A percentile compares a stretch with the other conserved stretches of the same genome.
Conservation (phyloP, 2,113 vertebrate species). For the Strigops habroptila region DNA sequence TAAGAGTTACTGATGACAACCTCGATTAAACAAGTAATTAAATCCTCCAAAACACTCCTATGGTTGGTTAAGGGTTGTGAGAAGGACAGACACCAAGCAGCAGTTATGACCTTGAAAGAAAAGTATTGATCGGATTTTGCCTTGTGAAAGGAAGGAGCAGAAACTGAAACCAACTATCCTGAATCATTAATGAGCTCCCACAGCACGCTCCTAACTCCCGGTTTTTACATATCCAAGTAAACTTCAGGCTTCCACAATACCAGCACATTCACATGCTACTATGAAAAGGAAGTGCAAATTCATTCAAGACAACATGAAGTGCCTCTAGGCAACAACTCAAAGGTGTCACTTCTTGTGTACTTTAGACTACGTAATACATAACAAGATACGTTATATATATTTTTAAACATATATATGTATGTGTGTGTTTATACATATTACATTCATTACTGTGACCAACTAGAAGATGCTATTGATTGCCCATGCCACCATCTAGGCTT, state of each 20-base stretch:
- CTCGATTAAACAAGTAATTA: background rate
- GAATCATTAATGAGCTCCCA: conserved; percentile 85
- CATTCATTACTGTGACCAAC: background rate
- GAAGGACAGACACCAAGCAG: conserved; percentile 14
- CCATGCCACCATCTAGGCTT: background rate
- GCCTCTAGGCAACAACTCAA: background rate
- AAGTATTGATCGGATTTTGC: conserved; percentile 77
- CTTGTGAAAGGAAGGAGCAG: conserved; percentile 68
- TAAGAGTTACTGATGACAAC: background rate
- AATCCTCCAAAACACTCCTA: background rate
- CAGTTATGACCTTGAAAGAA: conserved; percentile 83
- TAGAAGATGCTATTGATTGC: background rate
- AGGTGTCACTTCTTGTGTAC: background rate
- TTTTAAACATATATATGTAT: background rate
- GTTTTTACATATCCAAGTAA: background rate
- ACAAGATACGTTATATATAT: background rate
- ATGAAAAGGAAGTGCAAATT: background rate
- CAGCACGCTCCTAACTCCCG: conserved; percentile 23
- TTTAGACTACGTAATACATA: background rate
- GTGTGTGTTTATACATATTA: background rate
- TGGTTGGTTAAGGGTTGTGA: background rate
- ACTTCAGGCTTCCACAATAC: background rate
- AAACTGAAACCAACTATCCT: conserved; percentile 82
- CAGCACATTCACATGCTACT: background rate
- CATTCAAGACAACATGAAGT: background rate